Percentiles rank a stretch among this genome's conserved stretches.
phyloP scores from a whole-genome alignment of 2,888 invertebrate species.

The Leuctra nigra region DNA sequence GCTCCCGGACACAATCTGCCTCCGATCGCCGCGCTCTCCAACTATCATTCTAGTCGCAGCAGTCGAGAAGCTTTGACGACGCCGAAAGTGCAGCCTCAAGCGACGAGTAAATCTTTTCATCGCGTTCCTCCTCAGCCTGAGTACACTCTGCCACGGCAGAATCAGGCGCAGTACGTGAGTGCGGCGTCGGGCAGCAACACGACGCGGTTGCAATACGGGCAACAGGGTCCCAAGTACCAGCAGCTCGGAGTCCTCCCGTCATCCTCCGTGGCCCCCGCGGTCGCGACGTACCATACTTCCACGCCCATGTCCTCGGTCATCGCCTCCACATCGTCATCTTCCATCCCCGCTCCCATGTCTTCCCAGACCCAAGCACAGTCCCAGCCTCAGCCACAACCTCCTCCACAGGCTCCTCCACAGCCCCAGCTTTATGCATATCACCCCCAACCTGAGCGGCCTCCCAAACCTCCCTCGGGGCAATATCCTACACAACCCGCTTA shows the following conservation, averaged over 20 bases:
- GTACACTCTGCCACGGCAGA: conserved; percentile 30
- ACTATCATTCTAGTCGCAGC: conserved; percentile 43
- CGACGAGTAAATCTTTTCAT: conserved; percentile 25
- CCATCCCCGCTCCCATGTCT: conserved; percentile 11
- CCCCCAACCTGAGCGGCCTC: conserved; percentile 7
- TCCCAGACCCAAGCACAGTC: no score
- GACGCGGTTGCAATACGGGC: conserved; percentile 35
- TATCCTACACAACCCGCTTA: conserved; percentile 11
- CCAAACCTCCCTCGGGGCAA: background rate
- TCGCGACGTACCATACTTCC: conserved; percentile 29
- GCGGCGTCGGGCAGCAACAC: conserved; percentile 31
- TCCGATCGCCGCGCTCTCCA: conserved; percentile 46
- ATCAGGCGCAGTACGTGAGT: conserved; percentile 23
- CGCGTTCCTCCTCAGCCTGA: conserved; percentile 34
- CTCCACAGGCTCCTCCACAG: background rate
- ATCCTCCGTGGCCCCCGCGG: conserved; percentile 29
- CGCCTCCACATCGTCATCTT: conserved; percentile 14
- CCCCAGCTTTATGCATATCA: conserved; percentile 18
- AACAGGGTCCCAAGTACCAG: conserved; percentile 14
- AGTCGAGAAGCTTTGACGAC: conserved; percentile 22
- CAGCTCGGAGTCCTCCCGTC: conserved; percentile 27
- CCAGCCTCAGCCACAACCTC: background rate
- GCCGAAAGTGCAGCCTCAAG: conserved; percentile 7
- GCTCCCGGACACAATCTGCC: conserved; percentile 43
- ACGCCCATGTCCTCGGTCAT: conserved; percentile 7